phyloP scores from a whole-genome alignment of 2,888 invertebrate genomes.

The Prosopocoilus inquinatus region DNA sequence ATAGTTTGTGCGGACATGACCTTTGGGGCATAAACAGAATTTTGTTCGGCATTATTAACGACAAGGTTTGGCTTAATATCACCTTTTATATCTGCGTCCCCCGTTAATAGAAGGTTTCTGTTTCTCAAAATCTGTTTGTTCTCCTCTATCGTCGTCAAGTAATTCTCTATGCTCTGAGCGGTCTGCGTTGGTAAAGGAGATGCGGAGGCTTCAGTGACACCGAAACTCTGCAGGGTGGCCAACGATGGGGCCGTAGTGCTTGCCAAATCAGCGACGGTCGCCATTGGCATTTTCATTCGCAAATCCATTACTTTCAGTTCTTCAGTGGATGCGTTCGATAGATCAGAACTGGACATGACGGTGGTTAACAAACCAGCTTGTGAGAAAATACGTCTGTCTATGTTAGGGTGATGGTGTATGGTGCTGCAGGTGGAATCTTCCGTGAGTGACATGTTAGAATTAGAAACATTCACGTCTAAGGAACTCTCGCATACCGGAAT shows the following conservation, averaged over 20 bases:
- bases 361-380: constrained; percentile 12
- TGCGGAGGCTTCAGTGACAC: constrained; percentile 49
- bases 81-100: constrained; percentile 2
- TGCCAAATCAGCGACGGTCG: constrained; percentile 51
- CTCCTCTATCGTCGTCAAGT: constrained; percentile 55
- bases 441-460: constrained; percentile 49
- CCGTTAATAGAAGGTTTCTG: not conserved
- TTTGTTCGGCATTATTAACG: constrained; percentile 5
- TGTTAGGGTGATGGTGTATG: constrained; percentile 20
- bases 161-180: constrained; percentile 60
- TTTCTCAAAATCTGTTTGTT: constrained; percentile 27
- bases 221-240: constrained; percentile 53
- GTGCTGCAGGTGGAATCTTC: constrained; percentile 45
- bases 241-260: constrained; percentile 59
- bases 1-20: constrained; percentile 21
- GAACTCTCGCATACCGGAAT: constrained; percentile 46
- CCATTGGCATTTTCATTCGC: constrained; percentile 63
- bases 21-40: constrained; percentile 9
- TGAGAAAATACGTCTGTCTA: constrained; percentile 11
- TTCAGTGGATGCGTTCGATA: constrained; percentile 12
- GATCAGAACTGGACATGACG: constrained; percentile 8
- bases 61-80: not conserved
- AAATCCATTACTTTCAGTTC: constrained; percentile 63
- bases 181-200: constrained; percentile 57
- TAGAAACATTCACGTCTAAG: constrained; percentile 49